Conservation (phyloP, 2,113 vertebrate species). For the Varanus komodoensis region DNA sequence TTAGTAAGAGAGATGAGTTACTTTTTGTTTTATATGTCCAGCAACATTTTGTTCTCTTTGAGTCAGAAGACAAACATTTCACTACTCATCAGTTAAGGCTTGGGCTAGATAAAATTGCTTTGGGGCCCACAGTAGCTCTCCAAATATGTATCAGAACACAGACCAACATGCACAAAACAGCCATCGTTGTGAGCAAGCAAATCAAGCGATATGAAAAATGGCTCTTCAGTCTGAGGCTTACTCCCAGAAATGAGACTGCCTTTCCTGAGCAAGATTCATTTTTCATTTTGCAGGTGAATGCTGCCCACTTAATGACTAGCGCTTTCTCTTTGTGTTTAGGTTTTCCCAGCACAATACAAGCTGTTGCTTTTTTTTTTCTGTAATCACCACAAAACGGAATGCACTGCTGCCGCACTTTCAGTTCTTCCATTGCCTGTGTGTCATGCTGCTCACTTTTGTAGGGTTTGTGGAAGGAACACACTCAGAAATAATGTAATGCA, state of each 20-base stretch:
- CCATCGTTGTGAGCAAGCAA: neutral
- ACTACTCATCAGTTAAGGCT: neutral
- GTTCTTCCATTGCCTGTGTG: neutral
- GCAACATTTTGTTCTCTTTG: neutral
- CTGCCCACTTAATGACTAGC: neutral
- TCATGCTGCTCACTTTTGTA: neutral
- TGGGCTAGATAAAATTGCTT: neutral
- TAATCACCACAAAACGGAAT: neutral
- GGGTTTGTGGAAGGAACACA: neutral
- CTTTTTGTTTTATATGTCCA: neutral
- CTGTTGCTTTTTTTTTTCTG: neutral
- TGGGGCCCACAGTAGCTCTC: neutral
- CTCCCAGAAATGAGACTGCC: neutral
- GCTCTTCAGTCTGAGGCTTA: neutral
- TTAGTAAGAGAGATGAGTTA: neutral
- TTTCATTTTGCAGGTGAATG: slow-evolving; percentile 8
- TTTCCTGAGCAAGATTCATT: neutral
- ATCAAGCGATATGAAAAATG: slow-evolving; percentile 5
- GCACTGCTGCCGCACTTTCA: neutral
- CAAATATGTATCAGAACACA: neutral
- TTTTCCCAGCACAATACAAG: neutral
- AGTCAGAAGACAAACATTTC: neutral
- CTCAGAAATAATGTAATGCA: neutral
- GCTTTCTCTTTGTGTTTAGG: neutral
- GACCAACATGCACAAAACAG: neutral